Base-by-base conservation (phyloP, 2,113 vertebrate genomes). In the Bufo gargarizans region DNA sequence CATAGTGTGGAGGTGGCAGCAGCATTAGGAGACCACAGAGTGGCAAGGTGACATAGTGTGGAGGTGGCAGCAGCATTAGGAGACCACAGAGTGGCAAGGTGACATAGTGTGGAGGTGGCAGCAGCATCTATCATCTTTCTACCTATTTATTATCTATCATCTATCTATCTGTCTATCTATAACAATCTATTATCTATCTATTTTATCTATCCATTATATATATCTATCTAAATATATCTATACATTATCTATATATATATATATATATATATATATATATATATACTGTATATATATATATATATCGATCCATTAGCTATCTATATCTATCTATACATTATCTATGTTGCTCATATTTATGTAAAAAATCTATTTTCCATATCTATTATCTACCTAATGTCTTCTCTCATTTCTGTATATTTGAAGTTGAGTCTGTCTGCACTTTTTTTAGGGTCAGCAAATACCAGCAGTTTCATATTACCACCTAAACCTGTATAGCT, bases 391-490 rank as follows among this genome's bases (percentile, higher is more conserved):
- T 33, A 33, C 33, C 33, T 33, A 33, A 33, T 33, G 33, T 33
- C 33, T 9, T 13, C 8, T 58, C 12, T 13, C 56, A 58, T 13
- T 3, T 45, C 0, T 72, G 6, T 43, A 72, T 45, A 16, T 72
- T 72, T 33, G n/a, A 7, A 19, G 10, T 74, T 74, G 45, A 3
- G 8, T 76, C 45, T 16, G 72, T 16, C 72, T 76, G 3, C 11
- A 11, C 71, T 76, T 76, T 76, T 8, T 47, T 76, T 50, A 20
- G 47, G 93, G 92, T 91, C 89, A 86, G 91, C 69, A 14, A n/a
- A 78, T 92, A 92, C 92, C 91, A 93, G 90, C 91, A 93, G 93
- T 94, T 93, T 96, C 93, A 91, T 93, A 94, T 95, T 94, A 93
- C 92, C 91, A 86, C 89, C 90, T 92, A 92, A 95, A 94, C 91